Evolutionary conservation across 1,140 invertebrate genomes (phyloP).

Genomic region (Heliothis subflexa): DNA sequence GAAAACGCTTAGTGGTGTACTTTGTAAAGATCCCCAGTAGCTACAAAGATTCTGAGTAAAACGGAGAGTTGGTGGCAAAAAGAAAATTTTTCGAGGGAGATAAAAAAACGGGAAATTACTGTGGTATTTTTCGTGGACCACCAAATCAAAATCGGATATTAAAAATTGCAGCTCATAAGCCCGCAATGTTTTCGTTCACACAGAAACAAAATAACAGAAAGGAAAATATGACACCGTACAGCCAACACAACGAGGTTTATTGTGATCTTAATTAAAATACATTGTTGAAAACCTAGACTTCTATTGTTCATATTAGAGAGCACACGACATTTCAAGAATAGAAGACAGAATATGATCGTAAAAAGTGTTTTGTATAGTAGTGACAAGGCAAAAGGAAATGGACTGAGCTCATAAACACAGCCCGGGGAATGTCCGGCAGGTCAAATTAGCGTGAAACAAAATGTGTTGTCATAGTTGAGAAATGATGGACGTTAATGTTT

Average conservation of each 20-base stretch:
- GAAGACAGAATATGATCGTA: neutral
- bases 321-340: neutral
- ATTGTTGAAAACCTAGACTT: too few species aligned
- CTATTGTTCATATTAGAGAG: too few species aligned
- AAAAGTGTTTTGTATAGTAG: conserved; percentile 31
- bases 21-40: neutral
- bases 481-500: neutral
- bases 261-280: too few species aligned
- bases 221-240: neutral
- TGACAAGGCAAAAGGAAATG: conserved; percentile 33
- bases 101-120: conserved; percentile 7
- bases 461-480: neutral
- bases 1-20: conserved; percentile 23
- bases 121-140: conserved; percentile 1
- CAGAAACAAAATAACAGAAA: neutral
- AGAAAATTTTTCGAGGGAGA: neutral
- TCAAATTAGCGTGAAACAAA: conserved; percentile 29
- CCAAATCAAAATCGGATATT: conserved; percentile 25
- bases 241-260: neutral
- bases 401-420: conserved; percentile 24
- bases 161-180: conserved; percentile 14
- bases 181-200: neutral
- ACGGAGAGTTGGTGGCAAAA: neutral
- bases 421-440: conserved; percentile 12
- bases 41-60: neutral